These are phyloP conservation scores for Epinephelus malabaricus DNA, from an alignment of 2,797 vertebrate species.

Conservation along the genomic window DNA sequence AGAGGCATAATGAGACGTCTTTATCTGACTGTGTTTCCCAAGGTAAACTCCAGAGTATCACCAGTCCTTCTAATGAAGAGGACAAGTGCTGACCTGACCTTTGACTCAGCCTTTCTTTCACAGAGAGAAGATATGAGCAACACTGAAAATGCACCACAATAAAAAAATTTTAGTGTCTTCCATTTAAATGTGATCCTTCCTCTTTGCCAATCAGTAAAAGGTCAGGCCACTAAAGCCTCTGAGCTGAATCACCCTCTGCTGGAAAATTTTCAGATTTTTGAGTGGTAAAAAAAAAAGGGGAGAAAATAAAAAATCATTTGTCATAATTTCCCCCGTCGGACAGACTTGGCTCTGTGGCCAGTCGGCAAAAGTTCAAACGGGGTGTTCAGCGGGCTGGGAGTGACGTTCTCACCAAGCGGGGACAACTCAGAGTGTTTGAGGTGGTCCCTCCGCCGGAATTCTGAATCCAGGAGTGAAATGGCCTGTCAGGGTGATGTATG, in stretches of 20 bases:
- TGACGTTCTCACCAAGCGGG: conserved; percentile 68
- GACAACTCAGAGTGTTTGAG: conserved; percentile 73
- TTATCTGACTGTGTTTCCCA: conserved; percentile 61
- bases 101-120: conserved; percentile 70
- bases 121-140: conserved; percentile 58
- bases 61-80: conserved; percentile 51
- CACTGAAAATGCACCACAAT: conserved; percentile 37
- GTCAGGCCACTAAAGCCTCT: conserved; percentile 61
- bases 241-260: conserved; percentile 62
- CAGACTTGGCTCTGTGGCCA: conserved; percentile 49
- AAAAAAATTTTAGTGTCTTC: conserved; percentile 49
- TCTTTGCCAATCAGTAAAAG: conserved; percentile 74
- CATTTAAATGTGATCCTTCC: conserved; percentile 70
- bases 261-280: conserved; percentile 68
- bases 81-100: conserved; percentile 73
- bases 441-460: conserved; percentile 75
- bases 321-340: conserved; percentile 72
- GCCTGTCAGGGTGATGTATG: conserved; percentile 81
- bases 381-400: conserved; percentile 61
- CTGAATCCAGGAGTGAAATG: conserved; percentile 79
- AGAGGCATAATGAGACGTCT: conserved; percentile 71
- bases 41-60: conserved; percentile 69
- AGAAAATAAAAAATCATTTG: conserved; percentile 65
- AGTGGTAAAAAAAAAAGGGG: conserved; percentile 14
- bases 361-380: conserved; percentile 66